Percentiles rank a stretch among this genome's conserved stretches.
phyloP scores from a whole-genome alignment of 1,140 invertebrate genomes.

The Contarinia nasturtii region DNA sequence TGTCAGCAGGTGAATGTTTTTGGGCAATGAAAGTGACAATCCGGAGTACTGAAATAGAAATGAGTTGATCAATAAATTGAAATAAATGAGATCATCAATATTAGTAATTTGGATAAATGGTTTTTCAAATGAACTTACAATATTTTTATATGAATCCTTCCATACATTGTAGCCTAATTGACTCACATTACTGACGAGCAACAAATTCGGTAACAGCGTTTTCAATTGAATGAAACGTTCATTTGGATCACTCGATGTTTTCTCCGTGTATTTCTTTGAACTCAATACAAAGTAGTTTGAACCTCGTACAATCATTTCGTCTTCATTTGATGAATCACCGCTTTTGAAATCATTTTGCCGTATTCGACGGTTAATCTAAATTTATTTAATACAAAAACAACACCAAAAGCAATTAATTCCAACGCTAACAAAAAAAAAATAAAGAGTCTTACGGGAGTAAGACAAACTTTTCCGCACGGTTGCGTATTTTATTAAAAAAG shows the following conservation, averaged over 20 bases:
- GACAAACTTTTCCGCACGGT: too few relatives aligned
- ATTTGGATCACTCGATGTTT: slow-evolving; percentile 5
- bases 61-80: too few relatives aligned
- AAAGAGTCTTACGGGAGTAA: too few relatives aligned
- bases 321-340: slow-evolving; percentile 61
- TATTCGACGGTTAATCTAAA: slow-evolving; percentile 69
- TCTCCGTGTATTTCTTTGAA: neutral
- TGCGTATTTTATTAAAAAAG: too few relatives aligned
- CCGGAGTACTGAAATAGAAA: slow-evolving; percentile 23
- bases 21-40: slow-evolving; percentile 37
- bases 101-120: neutral
- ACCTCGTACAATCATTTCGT: slow-evolving; percentile 67
- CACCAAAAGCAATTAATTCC: too few relatives aligned
- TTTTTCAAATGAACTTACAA: slow-evolving; percentile 7
- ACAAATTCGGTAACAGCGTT: slow-evolving; percentile 15
- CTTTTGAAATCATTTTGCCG: slow-evolving; percentile 82
- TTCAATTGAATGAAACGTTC: slow-evolving; percentile 13
- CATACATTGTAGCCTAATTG: slow-evolving; percentile 9
- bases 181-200: slow-evolving; percentile 14
- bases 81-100: too few relatives aligned
- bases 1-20: slow-evolving; percentile 71
- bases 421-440: too few relatives aligned
- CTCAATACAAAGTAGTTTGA: slow-evolving; percentile 39
- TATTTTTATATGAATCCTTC: slow-evolving; percentile 11
- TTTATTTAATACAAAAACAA: too few relatives aligned